Evolutionary conservation across 1,140 invertebrate species (phyloP), one percentile per base, ranked within the genome.

Genomic region (Brachionus rubens): DNA sequence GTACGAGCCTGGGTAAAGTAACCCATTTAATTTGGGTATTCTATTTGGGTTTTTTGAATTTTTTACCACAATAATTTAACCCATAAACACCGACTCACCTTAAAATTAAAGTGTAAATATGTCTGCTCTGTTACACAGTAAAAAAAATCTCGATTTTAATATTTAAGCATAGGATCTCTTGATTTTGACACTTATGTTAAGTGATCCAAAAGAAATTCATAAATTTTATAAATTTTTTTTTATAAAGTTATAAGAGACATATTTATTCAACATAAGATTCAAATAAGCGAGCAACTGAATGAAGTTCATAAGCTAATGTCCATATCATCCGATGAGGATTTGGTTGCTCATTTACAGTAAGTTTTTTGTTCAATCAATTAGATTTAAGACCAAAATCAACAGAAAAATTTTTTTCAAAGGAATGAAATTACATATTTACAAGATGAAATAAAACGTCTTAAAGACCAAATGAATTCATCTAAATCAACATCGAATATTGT

Each of bases 331-430:
- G 33, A 40, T 54, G 47, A 72, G 28, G 68, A 72, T 36, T 26
- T 72, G 36, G 68, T 72, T 19, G 46, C 68, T 50, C 68, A 72
- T 48, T 54, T 72, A 30, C 68, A 72, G 54, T 59, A 59, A 59
- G 36, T 56, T 28, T 56, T 56, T 14, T 12, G 26, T 33, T 56
- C 3, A 28, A 28, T 33, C 26, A 56, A 30, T 30, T n/a, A n/a
- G n/a, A n/a, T n/a, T n/a, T n/a, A n/a, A n/a, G n/a, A n/a, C n/a
- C n/a, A 33, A 59, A 36, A 59, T 36, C 54, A 36, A 19, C 16
- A 5, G 16, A 36, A 33, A 36, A 19, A 16, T 59, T 19, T 59
- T 28, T 59, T 33, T 36, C 33, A 36, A 59, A 59, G 54, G 26
- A 48, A 54, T 16, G 46, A 72, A 26, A 72, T 50, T 41, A 28